These are phyloP conservation scores for Drosophila trapezifrons DNA, from an alignment of 1,140 invertebrate genomes.

Conservation along the genomic window DNA sequence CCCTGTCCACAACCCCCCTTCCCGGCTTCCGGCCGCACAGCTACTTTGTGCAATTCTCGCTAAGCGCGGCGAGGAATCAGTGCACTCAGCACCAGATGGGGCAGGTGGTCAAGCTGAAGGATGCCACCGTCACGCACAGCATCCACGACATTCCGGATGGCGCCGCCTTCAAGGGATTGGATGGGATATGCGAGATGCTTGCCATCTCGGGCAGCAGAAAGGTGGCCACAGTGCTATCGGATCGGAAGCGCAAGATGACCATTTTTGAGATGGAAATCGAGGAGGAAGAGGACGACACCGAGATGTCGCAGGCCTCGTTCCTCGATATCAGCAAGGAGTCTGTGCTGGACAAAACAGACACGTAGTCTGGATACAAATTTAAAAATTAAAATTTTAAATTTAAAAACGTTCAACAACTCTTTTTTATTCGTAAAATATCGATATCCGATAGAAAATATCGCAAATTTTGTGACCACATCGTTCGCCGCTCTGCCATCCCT, in stretches of 20 bases:
- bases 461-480: too few relatives aligned
- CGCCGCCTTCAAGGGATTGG: slow-evolving; percentile 87
- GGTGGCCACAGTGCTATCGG: slow-evolving; percentile 93
- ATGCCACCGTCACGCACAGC: slow-evolving; percentile 85
- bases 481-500: slow-evolving; percentile 3
- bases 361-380: slow-evolving; percentile 6
- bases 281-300: slow-evolving; percentile 94
- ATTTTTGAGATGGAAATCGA: slow-evolving; percentile 97
- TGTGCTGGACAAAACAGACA: slow-evolving; percentile 37
- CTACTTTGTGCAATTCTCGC: slow-evolving; percentile 88
- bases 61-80: slow-evolving; percentile 84
- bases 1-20: slow-evolving; percentile 86
- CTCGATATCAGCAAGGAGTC: slow-evolving; percentile 83
- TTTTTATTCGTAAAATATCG: neutral
- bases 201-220: slow-evolving; percentile 94
- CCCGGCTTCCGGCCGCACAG: slow-evolving; percentile 85
- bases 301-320: slow-evolving; percentile 84
- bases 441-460: neutral
- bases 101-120: slow-evolving; percentile 85
- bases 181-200: slow-evolving; percentile 90
- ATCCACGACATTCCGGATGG: slow-evolving; percentile 85
- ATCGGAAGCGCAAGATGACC: slow-evolving; percentile 91
- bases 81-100: slow-evolving; percentile 75
- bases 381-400: neutral
- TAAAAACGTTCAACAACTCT: neutral